These are phyloP conservation scores for Pseudanteris insignis DNA, from an alignment of 2,888 invertebrate species.

Conservation along the genomic window DNA sequence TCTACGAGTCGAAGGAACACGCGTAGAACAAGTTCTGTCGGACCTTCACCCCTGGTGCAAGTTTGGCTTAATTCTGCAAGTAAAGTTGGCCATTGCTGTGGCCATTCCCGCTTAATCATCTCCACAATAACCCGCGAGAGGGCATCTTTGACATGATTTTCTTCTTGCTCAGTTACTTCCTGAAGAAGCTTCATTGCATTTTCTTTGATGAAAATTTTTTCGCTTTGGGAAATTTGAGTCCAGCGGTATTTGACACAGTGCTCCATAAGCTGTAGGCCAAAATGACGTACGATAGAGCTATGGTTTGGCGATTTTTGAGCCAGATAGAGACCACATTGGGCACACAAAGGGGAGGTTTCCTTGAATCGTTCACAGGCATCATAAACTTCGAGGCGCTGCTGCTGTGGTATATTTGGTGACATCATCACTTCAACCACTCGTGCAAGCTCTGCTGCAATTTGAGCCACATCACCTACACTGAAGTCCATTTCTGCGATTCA, in stretches of 20 bases:
- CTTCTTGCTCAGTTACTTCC: conserved; percentile 78
- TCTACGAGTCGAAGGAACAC: conserved; percentile 91
- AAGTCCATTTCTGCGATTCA: conserved; percentile 61
- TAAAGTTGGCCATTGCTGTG: conserved; percentile 93
- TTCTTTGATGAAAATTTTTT: conserved; percentile 91
- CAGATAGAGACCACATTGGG: conserved; percentile 84
- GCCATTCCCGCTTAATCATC: conserved; percentile 97
- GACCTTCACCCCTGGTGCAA: conserved; percentile 83
- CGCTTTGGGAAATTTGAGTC: conserved; percentile 86
- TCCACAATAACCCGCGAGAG: conserved; percentile 92
- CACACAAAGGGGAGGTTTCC: conserved; percentile 86
- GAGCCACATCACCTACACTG: conserved; percentile 73
- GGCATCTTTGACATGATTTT: conserved; percentile 83
- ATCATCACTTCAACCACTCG: conserved; percentile 84
- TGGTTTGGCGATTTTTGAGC: conserved; percentile 77
- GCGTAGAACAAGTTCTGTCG: conserved; percentile 89
- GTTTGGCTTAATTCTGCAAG: conserved; percentile 84
- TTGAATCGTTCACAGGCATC: conserved; percentile 86
- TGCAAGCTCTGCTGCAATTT: conserved; percentile 80
- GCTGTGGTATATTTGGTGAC: conserved; percentile 80
- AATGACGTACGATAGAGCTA: conserved; percentile 84
- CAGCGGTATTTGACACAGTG: conserved; percentile 92
- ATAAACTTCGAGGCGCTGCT: conserved; percentile 82
- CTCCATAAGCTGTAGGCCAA: conserved; percentile 92
- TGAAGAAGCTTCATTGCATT: conserved; percentile 86